Conservation (phyloP, 2,113 vertebrate genomes). For the Heterocephalus glaber region DNA sequence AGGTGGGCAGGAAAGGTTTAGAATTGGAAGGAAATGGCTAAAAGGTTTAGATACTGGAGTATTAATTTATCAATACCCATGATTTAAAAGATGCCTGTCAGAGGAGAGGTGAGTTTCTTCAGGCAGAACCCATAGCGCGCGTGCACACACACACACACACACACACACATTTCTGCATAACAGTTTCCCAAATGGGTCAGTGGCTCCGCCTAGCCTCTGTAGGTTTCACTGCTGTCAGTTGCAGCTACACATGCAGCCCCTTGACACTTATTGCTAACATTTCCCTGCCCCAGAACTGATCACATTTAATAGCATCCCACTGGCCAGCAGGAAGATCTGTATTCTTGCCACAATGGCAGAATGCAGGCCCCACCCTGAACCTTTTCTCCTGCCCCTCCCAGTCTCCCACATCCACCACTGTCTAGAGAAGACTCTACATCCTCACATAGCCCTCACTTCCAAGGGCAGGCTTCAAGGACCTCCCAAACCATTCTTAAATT, state of each 20-base stretch:
- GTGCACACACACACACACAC: not conserved
- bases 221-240: not conserved
- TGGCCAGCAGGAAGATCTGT: not conserved
- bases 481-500: not conserved
- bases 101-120: not conserved
- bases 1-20: not conserved
- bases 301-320: not conserved
- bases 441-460: not conserved
- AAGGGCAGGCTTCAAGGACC: not conserved
- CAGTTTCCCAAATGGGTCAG: not conserved
- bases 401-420: not conserved
- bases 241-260: not conserved
- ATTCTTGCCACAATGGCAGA: not conserved
- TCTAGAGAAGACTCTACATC: too few species aligned
- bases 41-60: not conserved
- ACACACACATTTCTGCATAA: not conserved
- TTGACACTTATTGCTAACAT: not conserved
- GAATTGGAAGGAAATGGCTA: not conserved
- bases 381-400: too few species aligned
- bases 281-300: not conserved
- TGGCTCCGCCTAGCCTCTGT: not conserved
- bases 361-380: rapidly evolving
- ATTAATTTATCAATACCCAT: not conserved
- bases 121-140: not conserved
- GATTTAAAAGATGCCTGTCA: not conserved